These are phyloP conservation scores for Manacus vitellinus DNA, from an alignment of 2,113 vertebrate species.

Conservation along the genomic window DNA sequence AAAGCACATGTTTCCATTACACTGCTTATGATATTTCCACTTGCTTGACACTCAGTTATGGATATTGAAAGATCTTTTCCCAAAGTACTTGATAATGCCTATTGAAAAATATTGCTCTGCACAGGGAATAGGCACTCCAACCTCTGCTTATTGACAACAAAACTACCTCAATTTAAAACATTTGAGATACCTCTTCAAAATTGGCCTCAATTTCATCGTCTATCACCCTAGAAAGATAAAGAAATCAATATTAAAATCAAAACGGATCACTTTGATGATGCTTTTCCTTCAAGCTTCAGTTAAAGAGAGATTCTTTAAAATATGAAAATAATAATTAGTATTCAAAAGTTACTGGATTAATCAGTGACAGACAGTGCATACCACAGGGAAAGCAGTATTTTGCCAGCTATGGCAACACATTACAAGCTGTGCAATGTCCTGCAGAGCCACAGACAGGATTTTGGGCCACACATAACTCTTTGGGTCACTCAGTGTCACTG, in stretches of 20 bases:
- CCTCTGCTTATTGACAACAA: neutral
- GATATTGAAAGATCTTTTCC: neutral
- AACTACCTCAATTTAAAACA: neutral
- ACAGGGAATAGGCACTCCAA: neutral
- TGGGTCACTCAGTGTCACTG: neutral
- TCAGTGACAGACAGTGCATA: neutral
- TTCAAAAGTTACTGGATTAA: neutral
- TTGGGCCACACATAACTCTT: neutral
- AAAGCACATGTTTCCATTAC: neutral
- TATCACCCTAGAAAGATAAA: constrained; percentile 70
- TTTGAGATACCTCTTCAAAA: constrained; percentile 73
- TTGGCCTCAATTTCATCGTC: constrained; percentile 78
- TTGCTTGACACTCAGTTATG: neutral
- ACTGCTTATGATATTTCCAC: neutral
- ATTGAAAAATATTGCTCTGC: neutral
- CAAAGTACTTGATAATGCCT: neutral
- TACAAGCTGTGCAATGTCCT: neutral
- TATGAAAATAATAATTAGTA: neutral
- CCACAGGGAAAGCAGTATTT: neutral
- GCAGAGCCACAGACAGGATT: neutral
- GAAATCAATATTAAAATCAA: neutral
- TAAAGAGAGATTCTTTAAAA: neutral
- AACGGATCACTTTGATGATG: neutral
- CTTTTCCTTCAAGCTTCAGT: neutral
- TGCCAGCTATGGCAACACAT: neutral